A percentile compares a stretch with the other conserved stretches of the same genome.
Conservation (phyloP, 2,113 vertebrate species). For the Cyphomyrus plagiostoma region DNA sequence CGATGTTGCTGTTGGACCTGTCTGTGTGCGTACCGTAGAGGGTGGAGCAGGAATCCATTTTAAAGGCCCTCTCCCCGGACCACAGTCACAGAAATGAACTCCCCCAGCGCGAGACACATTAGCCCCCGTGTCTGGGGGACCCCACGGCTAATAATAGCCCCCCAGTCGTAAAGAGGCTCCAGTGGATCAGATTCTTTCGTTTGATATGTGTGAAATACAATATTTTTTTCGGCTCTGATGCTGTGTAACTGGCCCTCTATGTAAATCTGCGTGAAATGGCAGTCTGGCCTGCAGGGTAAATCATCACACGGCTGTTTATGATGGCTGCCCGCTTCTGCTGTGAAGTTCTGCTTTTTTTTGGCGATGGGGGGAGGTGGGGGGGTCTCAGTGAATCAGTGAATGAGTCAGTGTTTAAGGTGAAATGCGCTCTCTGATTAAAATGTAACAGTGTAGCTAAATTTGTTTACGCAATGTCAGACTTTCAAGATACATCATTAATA, state of each 20-base stretch:
- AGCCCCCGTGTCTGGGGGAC: conserved; percentile 52
- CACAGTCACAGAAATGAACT: conserved; percentile 48
- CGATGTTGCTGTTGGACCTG: conserved; percentile 36
- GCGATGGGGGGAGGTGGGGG: background rate
- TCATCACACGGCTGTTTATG: conserved; percentile 61
- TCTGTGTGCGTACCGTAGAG: conserved; percentile 18
- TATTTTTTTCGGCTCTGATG: conserved; percentile 63
- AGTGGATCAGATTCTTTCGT: conserved; percentile 61
- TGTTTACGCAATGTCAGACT: background rate
- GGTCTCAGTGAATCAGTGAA: background rate
- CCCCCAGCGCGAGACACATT: conserved; percentile 54
- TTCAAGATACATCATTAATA: background rate
- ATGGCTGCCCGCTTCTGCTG: conserved; percentile 49
- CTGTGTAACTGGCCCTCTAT: conserved; percentile 54
- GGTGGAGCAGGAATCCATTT: conserved; percentile 15
- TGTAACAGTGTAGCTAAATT: background rate
- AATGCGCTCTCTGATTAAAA: background rate
- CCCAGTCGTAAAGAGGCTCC: conserved; percentile 57
- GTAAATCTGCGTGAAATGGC: conserved; percentile 72
- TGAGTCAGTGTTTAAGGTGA: background rate
- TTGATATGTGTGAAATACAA: conserved; percentile 70
- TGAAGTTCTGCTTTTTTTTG: background rate
- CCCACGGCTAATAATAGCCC: conserved; percentile 64
- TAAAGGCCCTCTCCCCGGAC: conserved; percentile 40
- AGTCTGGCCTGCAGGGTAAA: conserved; percentile 68